Evolutionary conservation across 2,113 vertebrate genomes (phyloP), one percentile per base, ranked within the genome.

Genomic region (Axis porcinus): DNA sequence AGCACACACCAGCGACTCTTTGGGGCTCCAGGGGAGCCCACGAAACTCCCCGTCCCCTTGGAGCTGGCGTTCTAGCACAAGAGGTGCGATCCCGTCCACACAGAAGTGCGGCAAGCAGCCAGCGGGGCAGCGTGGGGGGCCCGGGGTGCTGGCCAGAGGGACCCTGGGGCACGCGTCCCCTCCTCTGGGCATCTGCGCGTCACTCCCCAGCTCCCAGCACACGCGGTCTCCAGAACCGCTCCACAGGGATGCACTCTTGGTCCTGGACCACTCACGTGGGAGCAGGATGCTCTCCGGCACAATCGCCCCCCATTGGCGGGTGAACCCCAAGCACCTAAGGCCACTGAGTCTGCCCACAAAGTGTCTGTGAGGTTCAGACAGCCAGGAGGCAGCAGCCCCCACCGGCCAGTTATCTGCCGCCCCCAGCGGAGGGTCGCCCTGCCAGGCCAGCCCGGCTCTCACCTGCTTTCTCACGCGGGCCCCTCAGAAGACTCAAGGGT

Each of bases 81-180:
- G 14, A 43, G 33, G 15, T 0, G 19, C 2, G 5, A 50, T 54
- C 47, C 40, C 1, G 2, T 40, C 54, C 8, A 1, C 4, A 13
- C 11, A 17, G 58, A 55, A 52, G 23, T 17, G 25, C 3, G 14
- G 27, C 2, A 13, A 14, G 7, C 4, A 19, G 40, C 10, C 14
- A 27, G 13, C 2, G 17, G 55, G 6, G 28, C n/a, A 9, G 33
- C 2, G 36, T 7, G 74, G 28, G 28, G 54, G 28, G 28, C 13
- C 10, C 40, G 30, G 13, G 6, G n/a, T 3, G 15, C 33, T n/a
- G 21, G 50, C 7, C 3, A 11, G 57, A 54, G 81, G 45, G 64
- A 2, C 0, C 14, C n/a, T 33, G 19, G 43, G 33, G 19, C 19
- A 4, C 19, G 1, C 21, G 3, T 83, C 33, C 0, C 2, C 50